Conservation (phyloP, 1,140 invertebrate species). For the Hermatobates lingyangjiaoensis region DNA sequence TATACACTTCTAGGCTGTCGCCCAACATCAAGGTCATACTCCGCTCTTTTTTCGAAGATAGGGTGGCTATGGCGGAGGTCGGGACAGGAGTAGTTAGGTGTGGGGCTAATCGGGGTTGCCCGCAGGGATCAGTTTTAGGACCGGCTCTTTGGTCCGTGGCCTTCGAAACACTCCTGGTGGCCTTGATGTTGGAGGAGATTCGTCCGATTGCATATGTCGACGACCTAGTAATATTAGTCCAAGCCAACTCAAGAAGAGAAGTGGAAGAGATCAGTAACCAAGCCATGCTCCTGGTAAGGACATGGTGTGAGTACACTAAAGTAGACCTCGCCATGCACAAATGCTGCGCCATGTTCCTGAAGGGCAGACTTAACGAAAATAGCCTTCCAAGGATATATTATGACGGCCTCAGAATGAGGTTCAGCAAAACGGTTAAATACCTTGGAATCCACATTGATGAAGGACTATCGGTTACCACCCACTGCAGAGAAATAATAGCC, state of each 20-base stretch:
- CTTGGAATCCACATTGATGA: too few species aligned
- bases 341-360: neutral
- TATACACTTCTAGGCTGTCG: neutral
- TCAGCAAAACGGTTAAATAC: too few species aligned
- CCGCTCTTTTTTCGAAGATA: neutral
- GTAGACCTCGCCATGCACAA: neutral
- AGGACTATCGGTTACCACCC: too few species aligned
- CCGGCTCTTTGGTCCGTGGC: conserved; percentile 17
- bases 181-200: neutral
- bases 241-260: neutral
- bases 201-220: too few species aligned
- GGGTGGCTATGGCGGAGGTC: neutral
- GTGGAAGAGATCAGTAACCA: neutral
- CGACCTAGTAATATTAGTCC: neutral
- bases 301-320: neutral
- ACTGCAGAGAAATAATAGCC: too few species aligned
- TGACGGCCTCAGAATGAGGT: too few species aligned
- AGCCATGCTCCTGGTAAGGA: neutral
- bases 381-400: too few species aligned
- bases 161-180: conserved; percentile 5
- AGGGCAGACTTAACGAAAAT: too few species aligned
- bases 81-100: neutral
- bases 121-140: conserved; percentile 14
- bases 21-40: neutral
- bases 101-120: conserved; percentile 9